phyloP scores from a whole-genome alignment of 2,888 invertebrate genomes.

The Drosophila borborema region DNA sequence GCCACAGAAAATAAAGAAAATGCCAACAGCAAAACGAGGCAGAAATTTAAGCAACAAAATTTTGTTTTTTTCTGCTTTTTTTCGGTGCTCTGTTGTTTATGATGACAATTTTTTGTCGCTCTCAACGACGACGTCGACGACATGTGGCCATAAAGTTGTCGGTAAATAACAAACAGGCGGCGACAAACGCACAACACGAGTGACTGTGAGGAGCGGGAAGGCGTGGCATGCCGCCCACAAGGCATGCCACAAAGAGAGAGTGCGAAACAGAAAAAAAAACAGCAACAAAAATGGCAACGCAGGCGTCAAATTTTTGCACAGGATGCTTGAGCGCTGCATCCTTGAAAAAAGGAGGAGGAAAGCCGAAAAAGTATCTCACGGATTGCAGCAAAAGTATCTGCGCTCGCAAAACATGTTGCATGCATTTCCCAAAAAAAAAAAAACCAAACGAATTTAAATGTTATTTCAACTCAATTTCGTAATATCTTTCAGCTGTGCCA shows the following conservation, averaged over 20 bases:
- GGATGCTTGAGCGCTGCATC: constrained; percentile 10
- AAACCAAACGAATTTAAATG: constrained; percentile 6
- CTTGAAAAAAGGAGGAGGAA: not conserved
- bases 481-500: constrained; percentile 42
- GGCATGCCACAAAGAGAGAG: constrained; percentile 24
- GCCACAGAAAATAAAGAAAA: constrained; percentile 26
- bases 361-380: constrained; percentile 41
- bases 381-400: constrained; percentile 22
- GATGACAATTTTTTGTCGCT: constrained; percentile 64
- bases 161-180: constrained; percentile 81
- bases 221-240: constrained; percentile 32
- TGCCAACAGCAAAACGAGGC: constrained; percentile 17
- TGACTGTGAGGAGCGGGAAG: not conserved
- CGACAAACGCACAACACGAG: constrained; percentile 18
- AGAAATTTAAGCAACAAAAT: constrained; percentile 71
- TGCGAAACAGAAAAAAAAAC: not conserved
- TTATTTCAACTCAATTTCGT: constrained; percentile 18
- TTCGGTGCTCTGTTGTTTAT: constrained; percentile 53
- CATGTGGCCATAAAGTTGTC: constrained; percentile 81
- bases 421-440: constrained; percentile 34
- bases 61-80: constrained; percentile 4
- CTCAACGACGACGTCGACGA: constrained; percentile 64
- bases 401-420: constrained; percentile 31
- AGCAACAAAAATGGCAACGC: not conserved
- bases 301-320: constrained; percentile 42